phyloP scores from a whole-genome alignment of 2,113 vertebrate genomes.

The Triplophysa tibetana region DNA sequence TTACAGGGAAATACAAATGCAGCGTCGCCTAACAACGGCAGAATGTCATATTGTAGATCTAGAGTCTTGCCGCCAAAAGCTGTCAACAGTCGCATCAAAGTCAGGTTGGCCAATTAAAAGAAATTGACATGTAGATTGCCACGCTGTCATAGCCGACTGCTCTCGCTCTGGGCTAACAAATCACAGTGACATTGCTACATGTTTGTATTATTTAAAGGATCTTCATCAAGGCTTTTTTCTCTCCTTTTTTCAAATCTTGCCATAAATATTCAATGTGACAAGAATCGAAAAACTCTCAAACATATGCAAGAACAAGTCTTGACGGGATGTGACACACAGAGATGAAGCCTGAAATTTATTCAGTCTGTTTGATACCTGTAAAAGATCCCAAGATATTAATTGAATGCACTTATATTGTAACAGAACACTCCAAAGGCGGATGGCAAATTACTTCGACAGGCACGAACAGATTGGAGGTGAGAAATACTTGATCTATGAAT shows the following conservation, averaged over 20 bases:
- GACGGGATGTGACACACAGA: constrained; percentile 23
- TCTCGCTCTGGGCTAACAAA: constrained; percentile 46
- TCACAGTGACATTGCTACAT: constrained; percentile 54
- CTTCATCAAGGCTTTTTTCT: constrained; percentile 46
- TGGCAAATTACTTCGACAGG: too few species aligned
- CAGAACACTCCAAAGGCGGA: not conserved
- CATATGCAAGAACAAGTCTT: constrained; percentile 11
- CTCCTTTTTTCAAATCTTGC: constrained; percentile 37
- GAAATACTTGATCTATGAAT: too few species aligned
- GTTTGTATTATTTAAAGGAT: constrained; percentile 60
- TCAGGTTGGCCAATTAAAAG: constrained; percentile 69
- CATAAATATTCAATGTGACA: constrained; percentile 56
- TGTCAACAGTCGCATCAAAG: constrained; percentile 62
- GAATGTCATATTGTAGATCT: constrained; percentile 67
- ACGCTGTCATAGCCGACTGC: constrained; percentile 47
- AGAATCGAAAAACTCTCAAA: constrained; percentile 44
- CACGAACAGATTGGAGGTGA: too few species aligned
- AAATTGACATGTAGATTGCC: constrained; percentile 68
- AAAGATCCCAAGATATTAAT: constrained; percentile 2
- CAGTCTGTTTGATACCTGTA: constrained; percentile 17
- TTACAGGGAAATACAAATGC: constrained; percentile 54
- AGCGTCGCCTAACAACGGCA: constrained; percentile 64
- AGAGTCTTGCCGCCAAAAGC: constrained; percentile 58
- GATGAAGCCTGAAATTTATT: constrained; percentile 16
- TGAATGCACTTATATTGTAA: not conserved